A percentile compares a stretch with the other conserved stretches of the same genome.
These are phyloP conservation scores for Myotis myotis DNA, from an alignment of 2,797 vertebrate species.

Conservation along the genomic window DNA sequence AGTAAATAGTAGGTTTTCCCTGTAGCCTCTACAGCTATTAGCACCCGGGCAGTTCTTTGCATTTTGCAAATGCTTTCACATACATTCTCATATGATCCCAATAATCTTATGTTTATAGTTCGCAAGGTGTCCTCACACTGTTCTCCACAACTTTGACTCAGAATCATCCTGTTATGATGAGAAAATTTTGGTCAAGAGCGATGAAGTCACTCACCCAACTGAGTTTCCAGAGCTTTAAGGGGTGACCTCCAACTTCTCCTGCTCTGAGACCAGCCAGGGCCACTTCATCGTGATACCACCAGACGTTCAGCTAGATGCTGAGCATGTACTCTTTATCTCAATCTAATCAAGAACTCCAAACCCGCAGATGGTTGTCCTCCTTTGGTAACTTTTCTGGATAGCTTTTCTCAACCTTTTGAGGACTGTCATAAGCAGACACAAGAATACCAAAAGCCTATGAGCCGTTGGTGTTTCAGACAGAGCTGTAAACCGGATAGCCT, in stretches of 20 bases:
- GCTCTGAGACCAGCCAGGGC: neutral
- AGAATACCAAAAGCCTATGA: neutral
- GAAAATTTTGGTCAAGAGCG: neutral
- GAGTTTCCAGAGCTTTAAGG: neutral
- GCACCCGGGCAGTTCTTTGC: neutral
- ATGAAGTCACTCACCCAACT: neutral
- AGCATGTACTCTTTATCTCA: neutral
- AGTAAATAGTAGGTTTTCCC: neutral
- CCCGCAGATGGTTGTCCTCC: neutral
- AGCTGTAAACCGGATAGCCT: neutral
- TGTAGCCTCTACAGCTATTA: neutral
- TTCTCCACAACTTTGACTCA: neutral
- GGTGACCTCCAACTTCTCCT: neutral
- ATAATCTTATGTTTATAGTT: neutral
- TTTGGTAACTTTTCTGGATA: neutral
- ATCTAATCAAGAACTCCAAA: neutral
- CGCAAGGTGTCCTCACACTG: neutral
- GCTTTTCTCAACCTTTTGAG: neutral
- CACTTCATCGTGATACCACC: neutral
- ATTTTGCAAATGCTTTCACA: conserved; percentile 2
- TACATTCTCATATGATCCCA: neutral
- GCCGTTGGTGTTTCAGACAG: neutral
- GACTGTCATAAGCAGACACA: neutral
- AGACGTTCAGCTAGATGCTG: neutral
- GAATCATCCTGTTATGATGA: neutral